Evolutionary conservation across 2,797 vertebrate genomes (phyloP).

Genomic region (Pantherophis alleghaniensis): DNA sequence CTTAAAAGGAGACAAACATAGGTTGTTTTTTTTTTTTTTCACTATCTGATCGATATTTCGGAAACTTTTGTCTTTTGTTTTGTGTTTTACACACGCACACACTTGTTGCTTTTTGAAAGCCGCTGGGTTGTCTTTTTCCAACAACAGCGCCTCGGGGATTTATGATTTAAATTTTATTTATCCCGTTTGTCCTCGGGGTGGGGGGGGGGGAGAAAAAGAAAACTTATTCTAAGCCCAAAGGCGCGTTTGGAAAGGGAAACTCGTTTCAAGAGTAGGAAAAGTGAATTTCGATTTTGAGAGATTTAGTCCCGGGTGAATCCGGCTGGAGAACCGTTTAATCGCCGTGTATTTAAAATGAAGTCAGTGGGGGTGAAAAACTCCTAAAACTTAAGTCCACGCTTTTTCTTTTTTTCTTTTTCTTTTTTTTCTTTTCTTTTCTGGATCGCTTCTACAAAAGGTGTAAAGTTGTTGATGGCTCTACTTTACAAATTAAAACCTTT

Average conservation of each 20-base stretch:
- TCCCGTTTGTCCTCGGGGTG: no score
- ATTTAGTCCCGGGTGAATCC: slow-evolving; percentile 56
- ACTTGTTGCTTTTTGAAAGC: neutral
- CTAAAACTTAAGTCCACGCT: slow-evolving; percentile 29
- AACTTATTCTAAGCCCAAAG: neutral
- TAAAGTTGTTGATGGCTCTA: neutral
- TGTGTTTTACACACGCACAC: neutral
- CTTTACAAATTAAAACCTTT: neutral
- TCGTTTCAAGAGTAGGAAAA: neutral
- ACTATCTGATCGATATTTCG: neutral
- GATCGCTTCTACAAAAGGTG: neutral
- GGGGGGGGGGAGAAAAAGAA: neutral
- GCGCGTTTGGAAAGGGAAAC: neutral
- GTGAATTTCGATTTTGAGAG: slow-evolving; percentile 22
- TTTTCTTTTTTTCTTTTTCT: neutral
- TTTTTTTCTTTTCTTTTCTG: neutral
- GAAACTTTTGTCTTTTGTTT: neutral
- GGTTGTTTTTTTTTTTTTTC: no score
- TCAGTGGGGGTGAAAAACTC: slow-evolving; percentile 29
- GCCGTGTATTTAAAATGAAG: slow-evolving; percentile 56
- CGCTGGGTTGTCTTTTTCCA: neutral
- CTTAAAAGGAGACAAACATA: neutral
- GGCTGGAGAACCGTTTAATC: slow-evolving; percentile 47
- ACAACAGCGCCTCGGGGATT: neutral
- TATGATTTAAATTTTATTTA: neutral